Evolutionary conservation across 2,888 invertebrate genomes (phyloP), one percentile per base, ranked within the genome.

Genomic region (Zele albiditarsus): DNA sequence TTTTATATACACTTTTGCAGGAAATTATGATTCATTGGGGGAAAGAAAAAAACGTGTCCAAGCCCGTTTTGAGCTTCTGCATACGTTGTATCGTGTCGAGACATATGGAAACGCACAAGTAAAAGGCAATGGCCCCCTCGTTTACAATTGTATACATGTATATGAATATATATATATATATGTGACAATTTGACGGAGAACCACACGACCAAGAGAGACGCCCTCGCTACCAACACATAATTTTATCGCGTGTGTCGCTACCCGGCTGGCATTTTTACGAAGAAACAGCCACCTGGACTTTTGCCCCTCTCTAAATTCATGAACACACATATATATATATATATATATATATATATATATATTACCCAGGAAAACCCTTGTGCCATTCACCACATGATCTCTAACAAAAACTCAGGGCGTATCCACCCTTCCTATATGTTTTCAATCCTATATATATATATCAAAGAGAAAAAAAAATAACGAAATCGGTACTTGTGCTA

Each of bases 231-330:
- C 8, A 6, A 38, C 38, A 0, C 38, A 67, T 74, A 69, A 67
- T 74, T 63, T 28, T 70, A 74, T 23, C 49, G 65, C 70, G 65
- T 70, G 57, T 70, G 74, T 62, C 28, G 70, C 53, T 70, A 10
- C 49, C 66, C 60, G 71, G 53, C 42, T 66, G 57, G 27, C 12
- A 53, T 63, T 49, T 53, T 53, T 53, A 42, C 62, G 38, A n/a
- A 8, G 8, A 1, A 3, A 49, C 53, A 25, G 20, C 63, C 69
- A 74, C 73, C 73, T 74, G 69, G 69, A 57, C 46, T 23, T 46
- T 14, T 4, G 63, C 33, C 42, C 63, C 53, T 8, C 20, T 53
- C 8, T 46, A 0, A n/a, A 20, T 20, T 20, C 8, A 20, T 20
- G 12, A 10, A 12, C 12, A 5, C n/a, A 3, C 46, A 6, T 33